Evolutionary conservation across 2,113 vertebrate genomes (phyloP), one percentile per base, ranked within the genome.

Genomic region (Actenoides lindsayi): DNA sequence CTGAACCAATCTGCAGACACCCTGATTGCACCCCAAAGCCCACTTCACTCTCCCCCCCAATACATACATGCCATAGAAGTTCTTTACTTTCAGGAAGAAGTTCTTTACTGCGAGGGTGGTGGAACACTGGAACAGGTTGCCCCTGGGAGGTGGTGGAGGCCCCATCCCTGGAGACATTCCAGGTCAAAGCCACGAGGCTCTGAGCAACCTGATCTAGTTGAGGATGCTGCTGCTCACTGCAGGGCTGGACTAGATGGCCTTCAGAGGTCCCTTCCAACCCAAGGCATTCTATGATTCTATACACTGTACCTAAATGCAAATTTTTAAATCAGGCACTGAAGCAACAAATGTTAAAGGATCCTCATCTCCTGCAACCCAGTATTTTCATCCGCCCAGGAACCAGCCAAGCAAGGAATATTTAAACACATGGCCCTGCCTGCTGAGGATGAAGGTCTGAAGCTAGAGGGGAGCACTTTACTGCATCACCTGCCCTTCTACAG

Each of bases 321-420:
- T 16, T 46, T 90, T 33, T 51, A 23, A 57, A 79, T 13, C 21
- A 37, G 44, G 37, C 35, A 15, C 41, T 31, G 37, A 65, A 53
- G 10, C 4, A 16, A 57, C 33, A 14, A 24, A 64, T 31, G 8
- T 31, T 35, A 35, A 37, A 74, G n/a, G 46, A 69, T 44, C 28
- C 53, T 68, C 17, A 64, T 5, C 64, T 56, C 63, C 42, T 62
- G 35, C 73, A 70, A 31, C 9, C 6, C 21, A 24, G 20, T 39
- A 18, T 0, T 0, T 63, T 74, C 37, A 37, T 11, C 44, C 60
- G 39, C 35, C 35, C 2, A 0, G 10, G 28, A 30, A 20, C 35
- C 46, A 51, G 30, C 39, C 2, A 1, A 71, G 33, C 11, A 57
- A 64, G 13, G 30, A 53, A 73, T 44, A 80, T 75, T 56, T 9